Evolutionary conservation across 2,113 vertebrate species (phyloP), one percentile per base, ranked within the genome.

Genomic region (Irena cyanogastra): DNA sequence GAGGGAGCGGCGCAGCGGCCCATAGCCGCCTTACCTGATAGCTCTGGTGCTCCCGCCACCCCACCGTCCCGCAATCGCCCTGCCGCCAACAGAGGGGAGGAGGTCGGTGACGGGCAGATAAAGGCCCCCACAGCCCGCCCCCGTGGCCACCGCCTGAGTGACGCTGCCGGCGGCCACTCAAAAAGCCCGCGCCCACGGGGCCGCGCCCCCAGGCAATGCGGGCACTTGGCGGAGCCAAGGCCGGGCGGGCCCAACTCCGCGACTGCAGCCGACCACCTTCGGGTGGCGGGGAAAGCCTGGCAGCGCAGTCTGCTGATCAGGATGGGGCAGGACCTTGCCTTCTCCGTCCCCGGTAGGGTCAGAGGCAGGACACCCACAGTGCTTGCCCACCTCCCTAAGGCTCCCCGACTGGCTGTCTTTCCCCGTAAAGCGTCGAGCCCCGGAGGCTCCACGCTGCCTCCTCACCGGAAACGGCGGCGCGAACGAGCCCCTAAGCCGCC

Each of bases 71-170:
- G 4, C 0, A 21, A 21, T 3, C 30, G 8, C 24, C 41, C 30
- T 0, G 14, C 12, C 3, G 16, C 44, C 16, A 17, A 2, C 1
- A 26, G 3, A 1, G 0, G 0, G 0, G 0, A 2, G 0, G 0
- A 0, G 0, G 0, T 10, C 26, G 8, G 19, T 3, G 31, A 30
- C 54, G 13, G 65, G 8, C 45, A 65, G 13, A 83, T 68, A 89
- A 68, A 85, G 31, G 77, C 21, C 13, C 65, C 35, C 35, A 27
- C 75, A 60, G 42, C 76, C 88, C 71, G 71, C 80, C 76, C 90
- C 76, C 47, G 9, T 18, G 41, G 41, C 54, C 35, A 22, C 35
- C 37, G 63, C 79, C 56, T 90, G 87, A 94, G 41, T 94, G 87
- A 95, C 83, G 41, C 70, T 44, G 47, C 63, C 77, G 31, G 24